phyloP scores from a whole-genome alignment of 1,140 invertebrate species.

The Trinorchestia longiramus region DNA sequence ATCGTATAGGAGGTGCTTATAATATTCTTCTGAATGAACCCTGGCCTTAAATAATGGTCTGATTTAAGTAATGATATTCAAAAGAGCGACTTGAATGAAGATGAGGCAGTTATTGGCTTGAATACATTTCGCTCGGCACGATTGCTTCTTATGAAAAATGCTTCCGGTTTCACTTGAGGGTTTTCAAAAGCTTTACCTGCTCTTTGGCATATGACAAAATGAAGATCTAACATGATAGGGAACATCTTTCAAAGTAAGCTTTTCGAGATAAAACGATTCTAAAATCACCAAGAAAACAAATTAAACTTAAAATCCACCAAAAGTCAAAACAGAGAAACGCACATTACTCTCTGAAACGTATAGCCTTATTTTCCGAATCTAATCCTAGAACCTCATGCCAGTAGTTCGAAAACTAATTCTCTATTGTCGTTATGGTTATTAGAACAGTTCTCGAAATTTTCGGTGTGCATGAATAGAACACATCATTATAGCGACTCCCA shows the following conservation, averaged over 20 bases:
- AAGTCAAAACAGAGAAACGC: too few relatives aligned
- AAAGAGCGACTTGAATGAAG: too few relatives aligned
- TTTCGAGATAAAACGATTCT: neutral
- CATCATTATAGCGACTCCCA: neutral
- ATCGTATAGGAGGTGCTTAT: too few relatives aligned
- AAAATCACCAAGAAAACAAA: neutral
- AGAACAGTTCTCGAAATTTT: neutral
- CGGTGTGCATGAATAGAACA: neutral
- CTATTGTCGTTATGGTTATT: neutral
- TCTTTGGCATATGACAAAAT: neutral
- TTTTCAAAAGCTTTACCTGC: neutral
- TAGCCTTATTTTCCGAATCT: neutral
- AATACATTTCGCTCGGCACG: neutral
- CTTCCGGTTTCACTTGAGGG: neutral
- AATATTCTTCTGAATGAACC: too few relatives aligned
- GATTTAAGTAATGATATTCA: too few relatives aligned
- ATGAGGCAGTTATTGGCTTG: too few relatives aligned
- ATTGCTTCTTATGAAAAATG: neutral
- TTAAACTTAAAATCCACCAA: neutral
- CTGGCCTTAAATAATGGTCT: too few relatives aligned
- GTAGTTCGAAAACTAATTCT: neutral
- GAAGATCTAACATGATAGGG: neutral
- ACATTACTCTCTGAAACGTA: neutral
- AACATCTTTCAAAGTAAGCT: neutral
- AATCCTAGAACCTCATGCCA: neutral